Base-by-base conservation (phyloP, 2,113 vertebrate species). In the Oenanthe oenanthe region DNA sequence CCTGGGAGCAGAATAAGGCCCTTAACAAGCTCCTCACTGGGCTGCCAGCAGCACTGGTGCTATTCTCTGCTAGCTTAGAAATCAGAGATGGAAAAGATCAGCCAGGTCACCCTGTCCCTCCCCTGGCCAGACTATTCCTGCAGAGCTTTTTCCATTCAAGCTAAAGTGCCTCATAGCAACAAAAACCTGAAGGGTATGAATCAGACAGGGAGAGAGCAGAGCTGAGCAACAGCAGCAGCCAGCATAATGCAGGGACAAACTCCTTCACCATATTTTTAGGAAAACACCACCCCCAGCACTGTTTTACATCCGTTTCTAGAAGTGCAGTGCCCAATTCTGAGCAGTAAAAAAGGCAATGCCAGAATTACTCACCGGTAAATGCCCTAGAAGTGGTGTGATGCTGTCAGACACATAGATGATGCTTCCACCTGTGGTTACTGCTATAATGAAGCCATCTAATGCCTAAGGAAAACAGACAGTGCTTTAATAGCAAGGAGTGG, bases 391-490 rank as follows among this genome's bases (percentile, higher is more conserved):
- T 82, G 98, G 98, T 7, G 98, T 98, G 84, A 98, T 98, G 31
- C 98, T 98, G 95, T 98, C 98, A 51, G 98, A 98, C 85, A 98
- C 98, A 29, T 98, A 98, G 73, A 98, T 96, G 72, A 98, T 98
- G 85, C 97, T 98, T 96, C 98, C 98, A 58, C 98, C 98, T 28
- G 98, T 98, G 19, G 98, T 98, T 81, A 98, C 96, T 4, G 98
- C 98, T 54, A 98, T 98, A 88, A 98, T 97, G 96, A 98, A 98
- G 87, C 98, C 98, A 73, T 98, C 98, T 57, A 98, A 94, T 15
- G 98, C 98, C 98, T 98, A 94, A 7, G 47, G 62, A 87, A 96
- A 94, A 86, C 3, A 74, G 58, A 93, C 70, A 90, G 26, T 16
- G 34, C 53, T 92, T 96, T 86, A 92, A 36, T 4, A 48, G 51